Evolutionary conservation across 92 coral and sea anemone species (phyloP).

Genomic region (Phymanthus crucifer): DNA sequence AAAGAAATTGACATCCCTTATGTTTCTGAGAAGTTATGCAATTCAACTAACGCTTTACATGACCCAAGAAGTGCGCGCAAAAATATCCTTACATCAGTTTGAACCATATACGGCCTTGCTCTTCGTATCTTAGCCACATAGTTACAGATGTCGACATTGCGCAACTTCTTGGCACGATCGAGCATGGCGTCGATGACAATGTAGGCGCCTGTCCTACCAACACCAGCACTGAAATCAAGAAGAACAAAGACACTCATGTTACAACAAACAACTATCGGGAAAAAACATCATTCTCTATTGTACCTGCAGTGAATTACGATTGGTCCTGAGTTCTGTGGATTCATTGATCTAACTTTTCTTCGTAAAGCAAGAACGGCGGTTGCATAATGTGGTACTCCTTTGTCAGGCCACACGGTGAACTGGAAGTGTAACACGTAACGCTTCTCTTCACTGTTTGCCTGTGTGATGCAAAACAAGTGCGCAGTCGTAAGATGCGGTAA

Average conservation of each 20-base stretch:
- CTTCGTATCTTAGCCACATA: constrained; percentile 51
- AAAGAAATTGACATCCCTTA: too few species aligned
- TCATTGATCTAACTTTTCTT: constrained; percentile 19
- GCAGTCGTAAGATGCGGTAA: background rate
- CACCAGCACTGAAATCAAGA: constrained; percentile 60
- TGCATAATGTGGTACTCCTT: constrained; percentile 43
- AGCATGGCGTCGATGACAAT: constrained; percentile 74
- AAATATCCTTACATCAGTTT: constrained; percentile 46
- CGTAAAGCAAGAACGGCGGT: constrained; percentile 31
- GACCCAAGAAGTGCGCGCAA: too few species aligned
- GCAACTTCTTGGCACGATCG: constrained; percentile 43
- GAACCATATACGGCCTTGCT: constrained; percentile 66
- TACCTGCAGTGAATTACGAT: constrained; percentile 40
- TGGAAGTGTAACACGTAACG: constrained; percentile 44
- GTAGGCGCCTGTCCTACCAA: constrained; percentile 75
- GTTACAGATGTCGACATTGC: constrained; percentile 46
- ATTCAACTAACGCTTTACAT: too few species aligned
- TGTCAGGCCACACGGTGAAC: constrained; percentile 47
- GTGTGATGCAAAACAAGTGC: background rate
- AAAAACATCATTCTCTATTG: background rate
- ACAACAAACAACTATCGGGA: background rate
- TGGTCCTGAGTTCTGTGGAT: constrained; percentile 20
- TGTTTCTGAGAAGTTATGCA: too few species aligned
- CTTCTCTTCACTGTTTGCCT: constrained; percentile 26
- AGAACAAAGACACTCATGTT: background rate